Evolutionary conservation across 2,113 vertebrate genomes (phyloP).

Genomic region (Pontoporia blainvillei): DNA sequence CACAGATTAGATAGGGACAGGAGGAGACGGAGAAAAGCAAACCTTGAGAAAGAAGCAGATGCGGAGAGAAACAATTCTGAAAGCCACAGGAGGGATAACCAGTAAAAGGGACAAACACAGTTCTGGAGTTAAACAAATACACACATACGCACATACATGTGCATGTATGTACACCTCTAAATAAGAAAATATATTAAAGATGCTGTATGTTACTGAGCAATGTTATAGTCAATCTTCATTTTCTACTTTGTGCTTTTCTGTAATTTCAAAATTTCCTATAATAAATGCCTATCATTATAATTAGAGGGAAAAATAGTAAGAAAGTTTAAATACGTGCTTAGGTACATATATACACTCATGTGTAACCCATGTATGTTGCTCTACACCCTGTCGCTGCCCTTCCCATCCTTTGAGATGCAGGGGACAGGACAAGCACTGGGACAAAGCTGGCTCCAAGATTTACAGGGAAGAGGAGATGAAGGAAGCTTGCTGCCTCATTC

Average conservation of each 20-base stretch:
- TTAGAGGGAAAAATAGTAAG: not conserved
- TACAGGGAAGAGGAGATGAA: not conserved
- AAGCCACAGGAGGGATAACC: not conserved
- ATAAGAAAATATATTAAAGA: not conserved
- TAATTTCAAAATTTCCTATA: not conserved
- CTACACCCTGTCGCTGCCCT: not conserved
- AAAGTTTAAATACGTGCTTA: not conserved
- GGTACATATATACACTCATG: not conserved
- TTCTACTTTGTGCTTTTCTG: not conserved
- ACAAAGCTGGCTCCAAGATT: not conserved
- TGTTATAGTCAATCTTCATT: not conserved
- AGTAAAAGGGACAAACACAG: not conserved
- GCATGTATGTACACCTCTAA: not conserved
- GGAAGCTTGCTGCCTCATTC: not conserved
- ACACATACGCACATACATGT: fast-evolving
- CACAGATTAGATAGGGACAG: not conserved
- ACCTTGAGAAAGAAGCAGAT: not conserved
- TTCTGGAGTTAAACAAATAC: not conserved
- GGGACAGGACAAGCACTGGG: not conserved
- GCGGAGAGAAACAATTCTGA: not conserved
- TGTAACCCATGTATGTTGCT: not conserved
- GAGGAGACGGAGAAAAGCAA: not conserved
- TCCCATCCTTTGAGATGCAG: not conserved
- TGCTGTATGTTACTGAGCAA: not conserved
- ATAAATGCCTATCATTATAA: not conserved